Base-by-base conservation (phyloP, 2,797 vertebrate genomes). In the Momotus momota region DNA sequence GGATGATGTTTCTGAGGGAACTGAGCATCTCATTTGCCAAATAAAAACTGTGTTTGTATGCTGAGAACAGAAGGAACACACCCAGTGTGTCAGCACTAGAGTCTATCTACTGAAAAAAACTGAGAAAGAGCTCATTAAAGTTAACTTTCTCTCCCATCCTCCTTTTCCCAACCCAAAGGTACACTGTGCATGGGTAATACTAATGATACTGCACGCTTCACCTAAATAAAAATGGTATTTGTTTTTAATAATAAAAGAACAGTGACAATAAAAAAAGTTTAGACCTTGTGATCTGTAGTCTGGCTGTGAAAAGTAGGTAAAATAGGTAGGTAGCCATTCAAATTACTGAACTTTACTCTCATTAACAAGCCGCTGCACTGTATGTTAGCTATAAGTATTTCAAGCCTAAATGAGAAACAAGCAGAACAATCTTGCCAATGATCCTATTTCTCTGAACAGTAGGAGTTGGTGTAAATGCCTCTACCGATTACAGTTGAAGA, bases 1-100 rank as follows among this genome's bases (percentile, higher is more conserved):
- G 38, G 18, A 26, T 58, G 46, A 12, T 35, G 31, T 69, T 94
- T 90, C 48, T 65, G 35, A 70, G 77, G 43, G 29, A 81, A 45
- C 4, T 25, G 20, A 35, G n/a, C 22, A 15, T n/a, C 2, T 57
- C 35, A 38, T 88, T 94, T 94, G 20, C 40, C 40, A 29, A 10
- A 29, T 31, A 25, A 41, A 85, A 10, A 35, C 9, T 1, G 0
- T 22, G 66, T 86, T 81, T 72, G 25, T 79, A 22, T 72, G 38
- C 29, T 46, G 55, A 72, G 62, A 55, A 35, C 0, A 10, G 21
- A 83, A 78, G 65, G 29, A 78, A 29, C 21, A 62, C 33, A 26
- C 16, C 20, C 0, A 0, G 0, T 25, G 57, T 64, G 71, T 71
- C 60, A 46, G 67, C 2, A 1, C 31, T 78, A 48, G 6, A 33